Base-by-base conservation (phyloP, 2,888 invertebrate genomes). In the Parnassius apollo region DNA sequence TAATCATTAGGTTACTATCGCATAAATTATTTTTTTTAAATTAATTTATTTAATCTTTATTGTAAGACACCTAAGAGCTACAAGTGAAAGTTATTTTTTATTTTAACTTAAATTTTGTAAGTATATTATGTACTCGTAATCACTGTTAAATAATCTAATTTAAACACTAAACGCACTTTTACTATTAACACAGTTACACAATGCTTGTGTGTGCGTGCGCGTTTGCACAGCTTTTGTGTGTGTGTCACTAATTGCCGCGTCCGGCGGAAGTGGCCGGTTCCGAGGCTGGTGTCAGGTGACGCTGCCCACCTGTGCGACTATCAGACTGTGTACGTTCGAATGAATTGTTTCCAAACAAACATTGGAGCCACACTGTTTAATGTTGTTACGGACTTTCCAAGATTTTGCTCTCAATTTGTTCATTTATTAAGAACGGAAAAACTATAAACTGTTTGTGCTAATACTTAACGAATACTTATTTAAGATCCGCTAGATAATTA, bases 221-320 rank as follows among this genome's bases (percentile, higher is more conserved):
- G 80, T 83, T 86, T 84, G 88, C 85, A 53, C 57, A 42, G 42
- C 42, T 4, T 53, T 48, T 58, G 52, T 58, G 77, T 76, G 88
- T 85, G 88, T 85, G 88, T 83, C 82, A 81, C 88, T 92, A 92
- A 92, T 91, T 88, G 90, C 77, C 75, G 73, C 83, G 82, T 91
- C 91, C 91, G 89, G 78, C 90, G 91, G 91, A 92, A 91, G 91
- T 82, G 90, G 89, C 85, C 88, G 83, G 87, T 88, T 88, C 88
- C 88, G 85, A 84, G 77, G 77, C 75, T 73, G 78, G 88, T 83
- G 88, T 90, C 90, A 88, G 89, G 88, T 91, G 91, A 86, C 68
- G 61, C 56, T 66, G 76, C 71, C 77, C 86, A 86, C 88, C 85
- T 89, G 88, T 87, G 83, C 57, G 60, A 49, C 62, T 69, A 71